Percentiles rank a stretch among this genome's conserved stretches.
phyloP scores from a whole-genome alignment of 2,113 vertebrate species.

The Pantherophis guttatus region DNA sequence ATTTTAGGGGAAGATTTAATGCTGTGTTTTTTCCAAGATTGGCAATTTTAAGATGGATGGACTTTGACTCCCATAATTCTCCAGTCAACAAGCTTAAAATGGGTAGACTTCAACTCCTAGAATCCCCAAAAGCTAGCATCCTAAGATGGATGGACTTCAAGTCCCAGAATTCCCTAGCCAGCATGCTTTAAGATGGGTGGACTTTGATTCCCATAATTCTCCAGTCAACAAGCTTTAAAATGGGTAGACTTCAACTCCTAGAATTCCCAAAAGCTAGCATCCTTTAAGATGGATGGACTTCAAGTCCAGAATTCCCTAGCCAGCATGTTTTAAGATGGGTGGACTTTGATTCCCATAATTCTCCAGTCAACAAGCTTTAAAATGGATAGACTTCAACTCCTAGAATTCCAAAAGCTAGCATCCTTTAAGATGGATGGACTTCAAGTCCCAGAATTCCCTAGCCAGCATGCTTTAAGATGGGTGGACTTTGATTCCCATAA shows the following conservation, averaged over 20 bases:
- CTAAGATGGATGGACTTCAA: neutral
- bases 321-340: neutral
- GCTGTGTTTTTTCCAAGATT: neutral
- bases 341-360: neutral
- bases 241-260: neutral
- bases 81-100: neutral
- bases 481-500: neutral
- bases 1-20: neutral
- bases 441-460: neutral
- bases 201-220: neutral
- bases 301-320: fast-evolving
- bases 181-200: neutral
- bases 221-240: neutral
- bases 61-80: neutral
- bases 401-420: too few relatives aligned
- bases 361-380: neutral
- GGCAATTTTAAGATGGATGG: neutral
- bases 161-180: neutral
- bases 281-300: neutral
- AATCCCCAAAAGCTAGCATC: neutral
- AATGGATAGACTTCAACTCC: too few relatives aligned
- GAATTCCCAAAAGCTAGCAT: too few relatives aligned
- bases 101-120: neutral
- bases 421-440: neutral
- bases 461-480: neutral